Conservation (phyloP, 1,140 invertebrate genomes). For the Prorops nasuta region DNA sequence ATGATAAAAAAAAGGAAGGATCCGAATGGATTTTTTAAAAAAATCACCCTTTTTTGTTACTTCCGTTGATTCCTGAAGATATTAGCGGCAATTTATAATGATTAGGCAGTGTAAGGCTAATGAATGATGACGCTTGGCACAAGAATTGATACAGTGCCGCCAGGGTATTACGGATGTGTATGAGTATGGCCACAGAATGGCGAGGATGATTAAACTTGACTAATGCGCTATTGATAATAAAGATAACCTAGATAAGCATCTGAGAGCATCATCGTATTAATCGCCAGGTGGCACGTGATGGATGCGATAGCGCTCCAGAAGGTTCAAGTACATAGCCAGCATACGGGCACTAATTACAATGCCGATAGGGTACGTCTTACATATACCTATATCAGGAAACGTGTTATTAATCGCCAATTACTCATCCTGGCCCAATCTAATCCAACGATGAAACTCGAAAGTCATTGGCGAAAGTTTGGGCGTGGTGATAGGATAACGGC, state of each 20-base stretch:
- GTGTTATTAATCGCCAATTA: slow-evolving; percentile 53
- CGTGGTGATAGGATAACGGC: slow-evolving; percentile 26
- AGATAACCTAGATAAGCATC: slow-evolving; percentile 40
- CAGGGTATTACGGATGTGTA: too few relatives aligned
- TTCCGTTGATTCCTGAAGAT: too few relatives aligned
- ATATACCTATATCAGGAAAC: slow-evolving; percentile 24
- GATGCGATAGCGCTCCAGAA: slow-evolving; percentile 37
- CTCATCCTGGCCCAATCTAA: slow-evolving; percentile 41
- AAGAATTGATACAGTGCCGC: too few relatives aligned
- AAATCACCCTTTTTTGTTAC: too few relatives aligned
- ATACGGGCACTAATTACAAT: slow-evolving; percentile 34
- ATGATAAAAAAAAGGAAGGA: too few relatives aligned
- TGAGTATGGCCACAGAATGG: too few relatives aligned
- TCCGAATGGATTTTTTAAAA: too few relatives aligned
- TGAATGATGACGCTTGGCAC: too few relatives aligned
- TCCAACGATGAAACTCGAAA: slow-evolving; percentile 31
- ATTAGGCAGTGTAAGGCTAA: too few relatives aligned
- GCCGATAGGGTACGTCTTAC: slow-evolving; percentile 31
- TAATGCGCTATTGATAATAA: slow-evolving; percentile 35
- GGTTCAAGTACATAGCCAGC: slow-evolving; percentile 13
- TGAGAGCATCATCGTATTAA: slow-evolving; percentile 43
- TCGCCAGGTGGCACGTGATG: slow-evolving; percentile 43
- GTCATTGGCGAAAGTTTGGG: slow-evolving; percentile 26
- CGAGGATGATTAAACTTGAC: too few relatives aligned
- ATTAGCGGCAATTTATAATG: too few relatives aligned